These are phyloP conservation scores for Drosophila hawaiiensis DNA, from an alignment of 2,888 invertebrate genomes.

Conservation along the genomic window DNA sequence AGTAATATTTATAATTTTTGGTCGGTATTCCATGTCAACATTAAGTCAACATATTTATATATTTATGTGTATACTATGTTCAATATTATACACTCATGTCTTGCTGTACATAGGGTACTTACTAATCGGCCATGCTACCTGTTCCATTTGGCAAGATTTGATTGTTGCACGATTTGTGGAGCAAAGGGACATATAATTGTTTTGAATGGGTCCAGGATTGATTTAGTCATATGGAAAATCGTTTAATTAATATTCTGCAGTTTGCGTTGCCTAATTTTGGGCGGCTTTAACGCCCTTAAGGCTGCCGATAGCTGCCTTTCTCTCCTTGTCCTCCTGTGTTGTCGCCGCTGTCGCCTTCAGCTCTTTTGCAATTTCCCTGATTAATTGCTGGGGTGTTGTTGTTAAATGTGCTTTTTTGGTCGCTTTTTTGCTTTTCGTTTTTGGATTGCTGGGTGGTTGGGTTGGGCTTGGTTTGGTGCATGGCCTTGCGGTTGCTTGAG, in stretches of 20 bases:
- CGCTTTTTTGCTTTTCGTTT: constrained; percentile 13
- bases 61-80: too few species aligned
- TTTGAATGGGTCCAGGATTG: constrained; percentile 22
- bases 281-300: constrained; percentile 31
- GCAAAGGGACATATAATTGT: background rate
- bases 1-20: background rate
- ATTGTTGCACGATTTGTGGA: constrained; percentile 1
- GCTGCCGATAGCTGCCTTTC: constrained; percentile 3
- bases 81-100: background rate
- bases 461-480: constrained; percentile 13
- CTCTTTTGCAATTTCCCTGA: constrained; percentile 70
- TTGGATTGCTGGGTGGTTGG: constrained; percentile 22
- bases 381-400: constrained; percentile 64
- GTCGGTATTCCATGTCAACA: background rate
- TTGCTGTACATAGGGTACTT: constrained; percentile 1
- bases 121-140: background rate
- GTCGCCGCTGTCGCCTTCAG: constrained; percentile 41
- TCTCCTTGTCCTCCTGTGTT: constrained; percentile 17
- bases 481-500: constrained; percentile 47
- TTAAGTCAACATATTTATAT: background rate
- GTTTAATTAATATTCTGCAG: constrained; percentile 48
- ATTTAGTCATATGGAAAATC: constrained; percentile 53
- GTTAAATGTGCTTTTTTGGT: constrained; percentile 50
- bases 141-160: background rate
- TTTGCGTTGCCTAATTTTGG: constrained; percentile 25